Evolutionary conservation across 1,140 invertebrate species (phyloP).

Genomic region (Rhagoletis pomonella): DNA sequence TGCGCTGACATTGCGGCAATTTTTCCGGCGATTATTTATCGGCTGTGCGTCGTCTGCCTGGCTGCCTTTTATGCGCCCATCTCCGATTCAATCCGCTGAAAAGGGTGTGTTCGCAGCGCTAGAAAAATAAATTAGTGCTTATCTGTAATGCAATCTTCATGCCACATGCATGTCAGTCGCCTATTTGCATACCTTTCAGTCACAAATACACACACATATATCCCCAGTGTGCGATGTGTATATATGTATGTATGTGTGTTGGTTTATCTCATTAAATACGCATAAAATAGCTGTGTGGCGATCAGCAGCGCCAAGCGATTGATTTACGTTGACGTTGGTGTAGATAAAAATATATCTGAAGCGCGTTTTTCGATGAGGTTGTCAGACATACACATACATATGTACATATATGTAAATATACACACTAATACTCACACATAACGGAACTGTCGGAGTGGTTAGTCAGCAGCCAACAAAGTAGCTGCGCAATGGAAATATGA

Average conservation of each 20-base stretch:
- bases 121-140: constrained; percentile 32
- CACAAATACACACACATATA: neutral
- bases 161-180: constrained; percentile 13
- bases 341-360: neutral
- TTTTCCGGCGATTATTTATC: constrained; percentile 7
- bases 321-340: constrained; percentile 22
- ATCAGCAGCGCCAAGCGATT: neutral
- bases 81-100: neutral
- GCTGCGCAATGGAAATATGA: neutral
- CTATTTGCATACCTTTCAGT: neutral
- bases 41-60: neutral
- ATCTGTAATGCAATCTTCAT: constrained; percentile 38
- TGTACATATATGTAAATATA: neutral
- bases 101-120: neutral
- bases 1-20: neutral
- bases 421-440: neutral
- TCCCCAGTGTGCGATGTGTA: neutral
- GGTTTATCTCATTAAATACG: constrained; percentile 36
- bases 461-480: neutral
- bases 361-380: neutral
- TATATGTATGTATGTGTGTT: neutral
- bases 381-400: neutral
- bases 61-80: neutral
- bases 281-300: constrained; percentile 17
- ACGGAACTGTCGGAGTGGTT: neutral